Evolutionary conservation across 2,797 vertebrate species (phyloP).

Genomic region (Caiman crocodilus): DNA sequence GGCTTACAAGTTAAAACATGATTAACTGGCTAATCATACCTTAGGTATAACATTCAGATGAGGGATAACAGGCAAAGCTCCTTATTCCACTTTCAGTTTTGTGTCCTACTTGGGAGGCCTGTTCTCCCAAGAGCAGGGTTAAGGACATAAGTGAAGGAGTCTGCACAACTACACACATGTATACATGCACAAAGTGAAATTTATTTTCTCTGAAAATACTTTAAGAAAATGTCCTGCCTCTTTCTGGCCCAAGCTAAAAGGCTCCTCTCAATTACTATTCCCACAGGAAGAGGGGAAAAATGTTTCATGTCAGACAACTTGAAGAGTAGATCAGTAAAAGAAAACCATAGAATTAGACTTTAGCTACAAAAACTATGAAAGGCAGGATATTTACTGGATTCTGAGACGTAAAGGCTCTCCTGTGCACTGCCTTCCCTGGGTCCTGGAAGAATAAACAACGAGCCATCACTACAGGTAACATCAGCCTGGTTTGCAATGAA

Average conservation of each 20-base stretch:
- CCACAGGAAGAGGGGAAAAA: background rate
- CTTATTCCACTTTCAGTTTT: background rate
- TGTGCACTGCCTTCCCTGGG: background rate
- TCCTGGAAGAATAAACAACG: background rate
- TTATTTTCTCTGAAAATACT: background rate
- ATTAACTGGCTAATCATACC: no score
- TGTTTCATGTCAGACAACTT: background rate
- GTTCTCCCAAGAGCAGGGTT: background rate
- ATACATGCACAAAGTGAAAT: background rate
- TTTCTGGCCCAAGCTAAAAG: background rate
- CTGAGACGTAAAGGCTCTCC: background rate
- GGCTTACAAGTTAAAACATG: no score
- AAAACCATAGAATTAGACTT: background rate
- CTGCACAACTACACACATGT: background rate
- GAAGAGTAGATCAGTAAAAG: background rate
- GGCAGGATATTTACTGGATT: background rate
- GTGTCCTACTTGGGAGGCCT: background rate
- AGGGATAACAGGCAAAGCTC: background rate
- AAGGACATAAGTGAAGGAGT: background rate
- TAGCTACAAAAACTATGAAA: background rate
- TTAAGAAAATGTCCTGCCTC: background rate
- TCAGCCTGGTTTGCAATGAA: background rate
- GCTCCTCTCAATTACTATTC: background rate
- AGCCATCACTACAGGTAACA: background rate
- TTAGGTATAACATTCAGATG: no score